Evolutionary conservation across 2,888 invertebrate genomes (phyloP).

Genomic region (Xanthostigma xanthostigma): DNA sequence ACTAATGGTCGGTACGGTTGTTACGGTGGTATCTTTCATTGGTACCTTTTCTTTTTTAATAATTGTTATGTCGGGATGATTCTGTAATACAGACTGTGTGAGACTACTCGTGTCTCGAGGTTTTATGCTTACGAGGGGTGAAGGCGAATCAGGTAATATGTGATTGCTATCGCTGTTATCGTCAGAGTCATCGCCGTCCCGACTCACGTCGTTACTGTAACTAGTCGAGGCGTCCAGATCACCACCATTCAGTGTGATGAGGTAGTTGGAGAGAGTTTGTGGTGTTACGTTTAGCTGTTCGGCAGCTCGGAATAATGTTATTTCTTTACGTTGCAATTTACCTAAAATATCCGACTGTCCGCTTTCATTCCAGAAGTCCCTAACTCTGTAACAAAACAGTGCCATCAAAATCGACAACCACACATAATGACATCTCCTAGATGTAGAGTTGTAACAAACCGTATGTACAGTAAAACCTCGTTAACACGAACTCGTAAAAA

Average conservation of each 20-base stretch:
- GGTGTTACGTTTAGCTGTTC: conserved; percentile 63
- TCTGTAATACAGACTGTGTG: conserved; percentile 30
- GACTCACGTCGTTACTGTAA: conserved; percentile 9
- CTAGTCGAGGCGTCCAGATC: conserved; percentile 24
- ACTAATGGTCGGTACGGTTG: background rate
- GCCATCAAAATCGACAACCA: background rate
- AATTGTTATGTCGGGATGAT: conserved; percentile 43
- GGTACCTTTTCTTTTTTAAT: conserved; percentile 39
- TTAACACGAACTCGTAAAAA: too few species aligned
- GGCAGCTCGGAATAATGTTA: conserved; percentile 56
- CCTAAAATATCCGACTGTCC: conserved; percentile 58
- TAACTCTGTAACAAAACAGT: conserved; percentile 29
- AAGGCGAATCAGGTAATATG: conserved; percentile 21
- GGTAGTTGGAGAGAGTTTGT: conserved; percentile 55
- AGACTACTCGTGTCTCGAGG: conserved; percentile 19
- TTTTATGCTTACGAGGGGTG: conserved; percentile 26
- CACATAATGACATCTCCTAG: background rate
- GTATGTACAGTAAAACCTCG: too few species aligned
- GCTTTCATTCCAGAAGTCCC: conserved; percentile 67
- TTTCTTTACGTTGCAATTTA: conserved; percentile 54
- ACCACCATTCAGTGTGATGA: conserved; percentile 38
- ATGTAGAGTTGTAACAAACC: too few species aligned
- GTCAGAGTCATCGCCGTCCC: conserved; percentile 27
- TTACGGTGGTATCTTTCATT: conserved; percentile 22
- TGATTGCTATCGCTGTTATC: conserved; percentile 20